Conservation (phyloP, 2,888 invertebrate species). For the Drosophila demipolita region DNA sequence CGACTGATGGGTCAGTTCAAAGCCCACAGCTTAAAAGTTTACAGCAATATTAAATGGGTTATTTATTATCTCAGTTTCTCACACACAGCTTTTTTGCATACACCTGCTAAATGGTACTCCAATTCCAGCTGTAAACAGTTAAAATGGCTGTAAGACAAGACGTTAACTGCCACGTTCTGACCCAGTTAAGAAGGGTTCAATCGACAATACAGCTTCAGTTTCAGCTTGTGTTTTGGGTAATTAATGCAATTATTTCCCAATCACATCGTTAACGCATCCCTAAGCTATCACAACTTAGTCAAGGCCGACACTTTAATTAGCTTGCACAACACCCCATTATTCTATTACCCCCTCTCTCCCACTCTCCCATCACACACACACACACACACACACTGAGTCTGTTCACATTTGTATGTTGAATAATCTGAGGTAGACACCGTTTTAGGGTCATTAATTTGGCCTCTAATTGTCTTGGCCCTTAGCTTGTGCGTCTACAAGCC, state of each 20-base stretch:
- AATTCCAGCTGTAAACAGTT: neutral
- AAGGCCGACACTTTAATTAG: slow-evolving; percentile 49
- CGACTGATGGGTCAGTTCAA: slow-evolving; percentile 2
- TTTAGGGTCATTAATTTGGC: slow-evolving; percentile 53
- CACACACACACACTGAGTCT: neutral
- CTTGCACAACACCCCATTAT: neutral
- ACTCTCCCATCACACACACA: neutral
- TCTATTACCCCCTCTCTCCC: neutral
- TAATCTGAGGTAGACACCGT: slow-evolving; percentile 34
- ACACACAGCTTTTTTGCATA: slow-evolving; percentile 36
- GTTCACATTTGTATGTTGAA: slow-evolving; percentile 16
- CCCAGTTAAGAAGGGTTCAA: slow-evolving; percentile 41
- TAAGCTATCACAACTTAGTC: slow-evolving; percentile 37
- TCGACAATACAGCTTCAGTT: neutral
- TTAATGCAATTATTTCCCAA: slow-evolving; percentile 72
- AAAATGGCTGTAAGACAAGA: neutral
- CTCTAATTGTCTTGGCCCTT: slow-evolving; percentile 40
- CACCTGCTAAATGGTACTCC: neutral
- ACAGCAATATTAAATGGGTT: slow-evolving; percentile 11
- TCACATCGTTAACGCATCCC: slow-evolving; percentile 51
- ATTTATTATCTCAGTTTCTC: slow-evolving; percentile 34
- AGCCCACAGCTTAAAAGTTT: neutral
- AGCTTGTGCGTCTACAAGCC: slow-evolving; percentile 16
- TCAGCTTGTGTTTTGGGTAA: slow-evolving; percentile 34
- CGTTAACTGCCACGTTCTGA: slow-evolving; percentile 25